phyloP scores from a whole-genome alignment of 2,113 vertebrate species.

The Phoxinus phoxinus region DNA sequence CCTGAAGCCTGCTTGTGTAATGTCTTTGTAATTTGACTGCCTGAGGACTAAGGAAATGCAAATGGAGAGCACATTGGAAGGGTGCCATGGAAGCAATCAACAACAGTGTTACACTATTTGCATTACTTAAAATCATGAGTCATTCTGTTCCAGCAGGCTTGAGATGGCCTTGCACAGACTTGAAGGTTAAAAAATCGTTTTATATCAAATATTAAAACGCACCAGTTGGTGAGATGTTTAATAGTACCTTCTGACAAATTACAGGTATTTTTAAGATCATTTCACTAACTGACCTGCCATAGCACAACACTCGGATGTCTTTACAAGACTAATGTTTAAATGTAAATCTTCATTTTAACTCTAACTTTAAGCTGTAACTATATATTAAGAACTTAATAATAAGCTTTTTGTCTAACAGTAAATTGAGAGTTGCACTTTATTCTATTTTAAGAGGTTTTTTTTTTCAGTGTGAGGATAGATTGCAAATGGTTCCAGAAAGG shows the following conservation, averaged over 20 bases:
- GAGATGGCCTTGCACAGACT: background rate
- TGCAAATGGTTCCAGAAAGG: background rate
- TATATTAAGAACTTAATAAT: background rate
- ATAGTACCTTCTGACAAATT: background rate
- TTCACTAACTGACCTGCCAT: background rate
- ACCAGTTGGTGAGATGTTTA: background rate
- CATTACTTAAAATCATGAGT: slow-evolving; percentile 24
- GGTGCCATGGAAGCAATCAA: slow-evolving; percentile 20
- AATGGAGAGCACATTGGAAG: background rate
- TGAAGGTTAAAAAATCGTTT: background rate
- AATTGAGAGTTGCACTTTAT: background rate
- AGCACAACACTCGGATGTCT: background rate
- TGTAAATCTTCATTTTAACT: background rate
- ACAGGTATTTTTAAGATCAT: background rate
- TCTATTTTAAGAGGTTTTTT: background rate
- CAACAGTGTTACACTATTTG: slow-evolving; percentile 17
- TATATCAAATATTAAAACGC: background rate
- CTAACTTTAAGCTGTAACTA: background rate
- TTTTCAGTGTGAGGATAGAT: background rate
- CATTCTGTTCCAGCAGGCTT: background rate
- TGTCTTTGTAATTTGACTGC: slow-evolving; percentile 16
- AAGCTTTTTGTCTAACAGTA: background rate
- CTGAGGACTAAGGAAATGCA: slow-evolving; percentile 23
- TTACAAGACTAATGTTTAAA: background rate
- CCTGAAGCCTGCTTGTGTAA: slow-evolving; percentile 18